Evolutionary conservation across 2,888 invertebrate species (phyloP), one percentile per base, ranked within the genome.

Genomic region (Sarcophaga rosellei): DNA sequence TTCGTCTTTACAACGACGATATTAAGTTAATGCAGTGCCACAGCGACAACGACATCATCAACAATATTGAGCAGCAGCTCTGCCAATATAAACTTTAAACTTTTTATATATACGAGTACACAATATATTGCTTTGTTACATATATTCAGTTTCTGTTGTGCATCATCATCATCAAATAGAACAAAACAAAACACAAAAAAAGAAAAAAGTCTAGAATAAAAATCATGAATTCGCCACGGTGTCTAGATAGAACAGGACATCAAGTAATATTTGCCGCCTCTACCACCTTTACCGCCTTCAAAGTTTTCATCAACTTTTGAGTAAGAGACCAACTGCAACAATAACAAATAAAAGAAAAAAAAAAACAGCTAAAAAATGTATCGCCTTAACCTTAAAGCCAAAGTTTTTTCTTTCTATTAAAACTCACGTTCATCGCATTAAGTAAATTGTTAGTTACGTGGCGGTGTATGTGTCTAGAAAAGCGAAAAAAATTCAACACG

Each of bases 391-490:
- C 78, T 77, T 45, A 69, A 69, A 63, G 83, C 85, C 66, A 74
- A 85, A 80, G 68, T 61, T 73, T 81, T 76, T 77, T 73, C 35
- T 88, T 89, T 91, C 89, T 90, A 90, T 90, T 90, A 90, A 91
- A 89, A 89, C 90, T 91, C 92, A 92, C 91, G 92, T 92, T 91
- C 89, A 89, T 89, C 90, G 89, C 91, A 91, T 92, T 92, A 91
- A 92, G 91, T 91, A 91, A 91, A 91, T 92, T 92, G 91, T 92
- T 91, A 92, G 90, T 91, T 92, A 91, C 91, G 91, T 91, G 87
- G 53, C 23, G 61, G 63, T 63, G 23, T 81, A 20, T 76, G n/a
- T 77, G 59, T 65, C 44, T 75, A 53, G 61, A 23, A 21, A 68
- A 63, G 61, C 21, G 21, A 69, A 12, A 74, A 74, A 69, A 63